A percentile compares a stretch with the other conserved stretches of the same genome.
Conservation (phyloP, 2,888 invertebrate genomes). For the Enchytraeus crypticus region DNA sequence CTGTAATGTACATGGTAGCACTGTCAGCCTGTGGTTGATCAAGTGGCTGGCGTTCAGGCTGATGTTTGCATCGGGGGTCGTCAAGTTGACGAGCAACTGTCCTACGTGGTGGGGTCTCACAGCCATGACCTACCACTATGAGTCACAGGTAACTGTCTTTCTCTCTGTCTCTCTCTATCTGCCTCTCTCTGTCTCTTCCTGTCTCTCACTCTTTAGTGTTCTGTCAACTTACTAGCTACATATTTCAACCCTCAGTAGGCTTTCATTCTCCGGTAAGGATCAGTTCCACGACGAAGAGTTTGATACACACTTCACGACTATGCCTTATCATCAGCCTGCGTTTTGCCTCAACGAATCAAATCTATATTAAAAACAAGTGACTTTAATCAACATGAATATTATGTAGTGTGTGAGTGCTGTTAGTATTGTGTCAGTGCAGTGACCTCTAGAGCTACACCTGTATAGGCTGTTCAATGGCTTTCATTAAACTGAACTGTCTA, state of each 20-base stretch:
- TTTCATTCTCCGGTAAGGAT: not conserved
- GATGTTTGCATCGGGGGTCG: conserved; percentile 63
- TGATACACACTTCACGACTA: too few relatives aligned
- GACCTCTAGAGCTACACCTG: too few relatives aligned
- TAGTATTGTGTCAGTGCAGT: too few relatives aligned
- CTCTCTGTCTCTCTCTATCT: not conserved
- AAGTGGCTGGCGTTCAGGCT: conserved; percentile 67
- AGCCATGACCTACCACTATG: conserved; percentile 59
- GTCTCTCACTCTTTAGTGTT: too few relatives aligned
- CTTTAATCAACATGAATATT: too few relatives aligned
- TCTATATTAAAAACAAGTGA: too few relatives aligned
- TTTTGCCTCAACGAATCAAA: too few relatives aligned
- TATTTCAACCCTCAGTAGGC: not conserved
- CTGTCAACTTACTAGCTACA: not conserved
- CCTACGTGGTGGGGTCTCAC: conserved; percentile 69
- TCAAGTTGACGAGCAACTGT: conserved; percentile 63
- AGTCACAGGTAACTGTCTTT: conserved; percentile 54
- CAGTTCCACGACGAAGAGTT: too few relatives aligned
- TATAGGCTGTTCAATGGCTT: too few relatives aligned
- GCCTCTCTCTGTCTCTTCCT: not conserved
- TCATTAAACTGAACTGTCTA: too few relatives aligned
- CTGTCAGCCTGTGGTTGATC: conserved; percentile 60
- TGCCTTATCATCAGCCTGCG: too few relatives aligned
- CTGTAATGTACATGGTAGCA: conserved; percentile 33
- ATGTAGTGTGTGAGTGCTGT: too few relatives aligned